Evolutionary conservation across 2,797 vertebrate genomes (phyloP), one percentile per base, ranked within the genome.

Genomic region (Toxotes lorentzi): DNA sequence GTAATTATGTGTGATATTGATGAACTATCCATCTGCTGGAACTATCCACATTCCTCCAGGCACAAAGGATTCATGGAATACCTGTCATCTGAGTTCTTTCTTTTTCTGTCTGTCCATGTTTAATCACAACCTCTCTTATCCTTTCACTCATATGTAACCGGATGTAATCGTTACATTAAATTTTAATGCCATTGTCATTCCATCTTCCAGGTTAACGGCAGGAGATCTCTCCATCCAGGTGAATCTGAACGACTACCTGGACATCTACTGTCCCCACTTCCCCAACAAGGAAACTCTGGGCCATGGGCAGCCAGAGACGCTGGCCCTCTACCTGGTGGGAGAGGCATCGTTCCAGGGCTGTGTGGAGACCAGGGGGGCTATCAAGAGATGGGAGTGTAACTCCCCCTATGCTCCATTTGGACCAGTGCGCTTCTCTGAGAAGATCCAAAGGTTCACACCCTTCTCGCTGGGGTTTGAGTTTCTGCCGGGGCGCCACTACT

Each of bases 401-500:
- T 87, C 85, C 5, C 97, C 98, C 1, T 90, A 85, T 0, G 96
- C 96, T 0, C 95, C 95, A 5, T 96, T 94, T 0, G 95, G 95
- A 27, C 96, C 97, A 0, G 91, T 97, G 40, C 95, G 95, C 13
- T 99, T 99, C 95, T 96, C 97, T 0, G 98, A 99, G 90, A 99
- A 98, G 94, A 97, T 99, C 88, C 98, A 97, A 74, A 96, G 96
- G 45, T 99, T 97, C 89, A 98, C 98, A 0, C 97, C 98, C 2
- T 99, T 98, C 92, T 96, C 97, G 0, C 94, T 98, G 35, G 97
- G 98, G 64, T 96, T 97, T 1, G 97, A 99, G 92, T 99, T 99
- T 81, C 88, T 96, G 70, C 96, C 96, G 0, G 97, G 97, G 41
- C 94, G 92, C 30, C 97, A 96, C 66, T 99, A 99, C 93, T 98